Base-by-base conservation (phyloP, 2,113 vertebrate species). In the Tupaia tana region DNA sequence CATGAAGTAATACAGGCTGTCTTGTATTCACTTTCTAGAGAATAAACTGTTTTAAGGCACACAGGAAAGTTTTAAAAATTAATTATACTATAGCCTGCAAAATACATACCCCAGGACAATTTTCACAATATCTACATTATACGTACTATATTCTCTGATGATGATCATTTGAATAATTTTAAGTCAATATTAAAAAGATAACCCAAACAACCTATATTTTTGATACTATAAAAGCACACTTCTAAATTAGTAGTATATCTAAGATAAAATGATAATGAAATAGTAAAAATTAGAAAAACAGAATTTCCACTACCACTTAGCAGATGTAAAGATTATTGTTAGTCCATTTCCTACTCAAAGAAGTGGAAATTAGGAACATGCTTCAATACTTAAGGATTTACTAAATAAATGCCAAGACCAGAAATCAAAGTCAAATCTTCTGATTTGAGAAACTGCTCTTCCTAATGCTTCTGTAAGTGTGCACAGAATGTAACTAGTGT, bases 331-430 rank as follows among this genome's bases (percentile, higher is more conserved):
- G 54, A 71, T 16, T 56, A 34, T 67, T 56, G 29, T 67, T n/a
- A 31, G 74, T 80, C 18, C 20, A 58, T 71, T 81, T 64, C 34
- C 22, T 6, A 75, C 24, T 15, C 31, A 43, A 25, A 9, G 66
- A 61, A 10, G 4, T 54, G 31, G 27, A 67, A 52, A 31, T 81
- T 13, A 56, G 56, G 71, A 25, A 13, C 9, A 18, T 0, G 4
- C 7, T 77, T 43, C 16, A 0, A 2, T 24, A 13, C 31, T 79
- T 9, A 19, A 31, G 6, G 58, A 86, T 0, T 0, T 22, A 1
- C 24, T 29, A 25, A 52, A 13, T 58, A 63, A 52, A 64, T 64
- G 58, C 5, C n/a, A 25, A 52, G 29, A 70, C 12, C 56, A 67
- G 52, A 70, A 31, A 90, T 70, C 75, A 81, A 74, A 85, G 20